phyloP scores from a whole-genome alignment of 1,140 invertebrate species.

The Chironomus tepperi region DNA sequence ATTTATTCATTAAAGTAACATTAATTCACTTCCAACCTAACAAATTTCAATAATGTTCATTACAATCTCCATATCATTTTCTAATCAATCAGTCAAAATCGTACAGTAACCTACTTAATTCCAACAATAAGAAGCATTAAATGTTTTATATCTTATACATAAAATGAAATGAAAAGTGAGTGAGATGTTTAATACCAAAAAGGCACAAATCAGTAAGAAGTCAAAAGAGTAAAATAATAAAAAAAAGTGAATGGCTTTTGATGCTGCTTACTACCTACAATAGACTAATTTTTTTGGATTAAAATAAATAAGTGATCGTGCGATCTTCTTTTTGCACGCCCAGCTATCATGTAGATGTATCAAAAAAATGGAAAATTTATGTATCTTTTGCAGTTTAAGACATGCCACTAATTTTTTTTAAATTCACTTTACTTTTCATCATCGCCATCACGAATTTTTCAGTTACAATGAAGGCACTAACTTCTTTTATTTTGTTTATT shows the following conservation, averaged over 20 bases:
- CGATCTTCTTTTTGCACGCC: constrained; percentile 4
- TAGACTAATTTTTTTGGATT: background rate
- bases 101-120: too few species aligned
- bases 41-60: too few species aligned
- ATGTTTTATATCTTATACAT: background rate
- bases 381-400: background rate
- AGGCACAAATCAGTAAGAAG: background rate
- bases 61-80: too few species aligned
- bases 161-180: background rate
- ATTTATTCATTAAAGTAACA: too few species aligned
- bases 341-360: background rate
- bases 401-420: background rate
- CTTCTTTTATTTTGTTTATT: background rate
- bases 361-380: background rate
- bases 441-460: background rate
- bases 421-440: background rate
- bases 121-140: too few species aligned
- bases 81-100: too few species aligned
- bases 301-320: background rate
- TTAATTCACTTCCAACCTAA: too few species aligned
- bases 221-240: background rate
- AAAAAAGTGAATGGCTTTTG: background rate
- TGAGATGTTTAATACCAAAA: background rate
- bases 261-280: background rate
- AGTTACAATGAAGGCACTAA: background rate